Evolutionary conservation across 2,113 vertebrate genomes (phyloP).

Genomic region (Cavia aperea): DNA sequence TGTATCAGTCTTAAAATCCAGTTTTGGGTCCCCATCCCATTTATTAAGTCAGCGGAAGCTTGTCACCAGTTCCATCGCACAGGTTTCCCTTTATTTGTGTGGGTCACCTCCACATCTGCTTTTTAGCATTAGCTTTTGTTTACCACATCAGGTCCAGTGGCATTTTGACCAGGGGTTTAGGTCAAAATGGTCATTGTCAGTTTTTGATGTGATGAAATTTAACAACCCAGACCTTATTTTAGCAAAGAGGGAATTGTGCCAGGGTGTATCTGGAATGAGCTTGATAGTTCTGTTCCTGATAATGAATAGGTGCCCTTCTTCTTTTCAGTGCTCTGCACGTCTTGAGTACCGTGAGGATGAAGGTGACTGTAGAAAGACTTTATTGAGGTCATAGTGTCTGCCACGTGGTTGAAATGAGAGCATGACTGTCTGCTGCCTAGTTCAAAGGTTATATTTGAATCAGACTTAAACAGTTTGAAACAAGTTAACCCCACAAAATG

Average conservation of each 20-base stretch:
- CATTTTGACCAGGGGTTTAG: not conserved
- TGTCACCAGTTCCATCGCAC: not conserved
- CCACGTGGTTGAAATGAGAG: not conserved
- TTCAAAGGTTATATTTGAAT: conserved; percentile 37
- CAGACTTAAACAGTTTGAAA: not conserved
- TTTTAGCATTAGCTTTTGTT: not conserved
- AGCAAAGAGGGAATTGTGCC: not conserved
- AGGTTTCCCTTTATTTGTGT: not conserved
- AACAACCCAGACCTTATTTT: not conserved
- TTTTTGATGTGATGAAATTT: not conserved
- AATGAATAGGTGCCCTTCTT: not conserved
- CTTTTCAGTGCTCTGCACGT: not conserved
- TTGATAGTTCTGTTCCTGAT: not conserved
- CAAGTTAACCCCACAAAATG: not conserved
- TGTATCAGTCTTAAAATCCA: not conserved
- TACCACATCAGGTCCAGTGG: not conserved
- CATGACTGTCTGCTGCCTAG: not conserved
- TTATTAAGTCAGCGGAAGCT: not conserved
- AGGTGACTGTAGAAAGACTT: not conserved
- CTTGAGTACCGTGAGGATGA: not conserved
- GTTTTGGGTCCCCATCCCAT: not conserved
- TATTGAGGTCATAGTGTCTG: conserved; percentile 11
- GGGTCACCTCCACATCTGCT: not conserved
- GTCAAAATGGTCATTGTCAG: no score
- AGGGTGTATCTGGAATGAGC: not conserved